A percentile compares a stretch with the other conserved stretches of the same genome.
phyloP scores from a whole-genome alignment of 2,113 vertebrate genomes.

The Microcebus ravelobensis region DNA sequence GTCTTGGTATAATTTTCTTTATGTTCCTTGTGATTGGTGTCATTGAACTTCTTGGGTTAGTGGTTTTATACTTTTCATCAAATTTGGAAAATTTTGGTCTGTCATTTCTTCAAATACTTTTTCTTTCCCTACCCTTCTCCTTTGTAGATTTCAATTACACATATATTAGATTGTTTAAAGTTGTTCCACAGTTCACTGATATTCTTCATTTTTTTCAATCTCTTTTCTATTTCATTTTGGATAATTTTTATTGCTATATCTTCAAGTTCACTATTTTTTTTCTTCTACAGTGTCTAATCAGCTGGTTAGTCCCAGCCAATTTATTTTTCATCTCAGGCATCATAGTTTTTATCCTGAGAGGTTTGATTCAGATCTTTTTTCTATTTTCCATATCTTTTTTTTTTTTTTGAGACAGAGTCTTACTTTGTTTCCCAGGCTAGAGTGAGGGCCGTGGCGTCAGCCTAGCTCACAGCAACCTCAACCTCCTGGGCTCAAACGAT shows the following conservation, averaged over 20 bases:
- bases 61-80: not conserved
- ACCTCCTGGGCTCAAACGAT: too few relatives aligned
- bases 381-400: not conserved
- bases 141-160: not conserved
- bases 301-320: not conserved
- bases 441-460: too few relatives aligned
- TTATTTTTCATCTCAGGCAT: not conserved
- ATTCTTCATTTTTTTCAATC: not conserved
- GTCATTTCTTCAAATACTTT: not conserved
- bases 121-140: not conserved
- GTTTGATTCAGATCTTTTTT: not conserved
- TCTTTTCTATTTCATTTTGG: not conserved
- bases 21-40: not conserved
- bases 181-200: not conserved
- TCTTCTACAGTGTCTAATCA: not conserved
- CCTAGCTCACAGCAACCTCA: too few relatives aligned
- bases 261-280: not conserved
- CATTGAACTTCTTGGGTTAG: not conserved
- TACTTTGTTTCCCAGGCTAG: too few relatives aligned
- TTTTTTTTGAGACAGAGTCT: too few relatives aligned
- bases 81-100: not conserved
- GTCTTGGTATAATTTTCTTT: not conserved
- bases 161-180: not conserved
- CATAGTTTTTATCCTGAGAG: not conserved
- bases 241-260: not conserved